phyloP scores from a whole-genome alignment of 2,113 vertebrate species.

The Anoplopoma fimbria region DNA sequence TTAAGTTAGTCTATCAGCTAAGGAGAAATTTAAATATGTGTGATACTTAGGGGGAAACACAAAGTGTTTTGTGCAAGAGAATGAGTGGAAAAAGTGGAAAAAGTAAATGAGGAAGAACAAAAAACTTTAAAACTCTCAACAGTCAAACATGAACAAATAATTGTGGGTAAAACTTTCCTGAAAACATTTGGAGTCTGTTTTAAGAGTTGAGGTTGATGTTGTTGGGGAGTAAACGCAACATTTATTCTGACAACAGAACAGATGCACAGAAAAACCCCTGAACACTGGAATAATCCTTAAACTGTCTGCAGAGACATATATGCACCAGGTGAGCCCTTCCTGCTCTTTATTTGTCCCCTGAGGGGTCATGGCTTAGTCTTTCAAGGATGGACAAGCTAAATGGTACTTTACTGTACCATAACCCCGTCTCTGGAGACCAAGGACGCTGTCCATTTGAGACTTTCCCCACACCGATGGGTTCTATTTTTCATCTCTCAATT shows the following conservation, averaged over 20 bases:
- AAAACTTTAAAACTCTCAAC: neutral
- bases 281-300: slow-evolving; percentile 30
- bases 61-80: neutral
- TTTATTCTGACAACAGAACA: neutral
- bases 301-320: slow-evolving; percentile 20
- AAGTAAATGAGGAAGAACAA: neutral
- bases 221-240: neutral
- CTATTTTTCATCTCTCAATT: slow-evolving; percentile 72
- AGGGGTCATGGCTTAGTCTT: slow-evolving; percentile 65
- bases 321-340: slow-evolving; percentile 56
- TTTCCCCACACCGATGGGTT: slow-evolving; percentile 54
- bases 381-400: slow-evolving; percentile 77
- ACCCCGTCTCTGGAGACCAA: slow-evolving; percentile 57
- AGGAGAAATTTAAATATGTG: neutral
- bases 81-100: neutral
- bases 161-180: neutral
- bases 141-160: slow-evolving; percentile 1
- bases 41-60: neutral
- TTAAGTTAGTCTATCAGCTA: neutral
- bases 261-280: neutral
- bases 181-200: neutral
- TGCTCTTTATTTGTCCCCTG: slow-evolving; percentile 47
- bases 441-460: slow-evolving; percentile 39
- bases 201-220: neutral
- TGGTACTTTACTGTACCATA: slow-evolving; percentile 57